Conservation (phyloP, 2,797 vertebrate species). For the Betta splendens region DNA sequence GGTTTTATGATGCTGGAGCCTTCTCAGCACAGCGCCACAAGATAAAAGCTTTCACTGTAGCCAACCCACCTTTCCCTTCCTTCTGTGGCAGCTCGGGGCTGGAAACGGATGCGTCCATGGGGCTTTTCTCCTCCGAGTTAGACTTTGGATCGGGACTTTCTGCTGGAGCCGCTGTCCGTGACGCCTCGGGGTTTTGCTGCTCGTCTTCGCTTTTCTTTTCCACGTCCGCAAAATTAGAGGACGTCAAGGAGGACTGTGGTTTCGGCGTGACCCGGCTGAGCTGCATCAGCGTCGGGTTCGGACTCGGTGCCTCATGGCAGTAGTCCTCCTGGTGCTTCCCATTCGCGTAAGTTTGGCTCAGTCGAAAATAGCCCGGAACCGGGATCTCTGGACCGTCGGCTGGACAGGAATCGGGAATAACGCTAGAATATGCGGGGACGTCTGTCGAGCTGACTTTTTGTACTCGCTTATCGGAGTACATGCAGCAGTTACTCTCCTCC, state of each 20-base stretch:
- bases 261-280: conserved; percentile 92
- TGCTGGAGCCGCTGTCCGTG: conserved; percentile 84
- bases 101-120: conserved; percentile 89
- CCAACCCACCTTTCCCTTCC: conserved; percentile 97
- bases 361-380: conserved; percentile 98
- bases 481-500: conserved; percentile 99
- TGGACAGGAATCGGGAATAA: conserved; percentile 89
- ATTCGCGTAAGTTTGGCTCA: conserved; percentile 96
- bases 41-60: conserved; percentile 84
- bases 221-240: conserved; percentile 82
- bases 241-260: conserved; percentile 80
- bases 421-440: conserved; percentile 90
- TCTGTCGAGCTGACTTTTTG: conserved; percentile 91
- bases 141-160: conserved; percentile 90
- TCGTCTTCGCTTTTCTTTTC: conserved; percentile 90
- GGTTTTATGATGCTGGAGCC: conserved; percentile 89
- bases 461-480: conserved; percentile 98
- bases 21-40: conserved; percentile 86
- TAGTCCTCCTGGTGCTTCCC: conserved; percentile 91
- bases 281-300: conserved; percentile 91
- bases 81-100: conserved; percentile 94
- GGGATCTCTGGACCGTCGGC: conserved; percentile 96
- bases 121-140: conserved; percentile 86
- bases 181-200: conserved; percentile 82
- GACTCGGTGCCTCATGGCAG: conserved; percentile 92